Conservation (phyloP, 1,140 invertebrate species). For the Arion vulgaris region DNA sequence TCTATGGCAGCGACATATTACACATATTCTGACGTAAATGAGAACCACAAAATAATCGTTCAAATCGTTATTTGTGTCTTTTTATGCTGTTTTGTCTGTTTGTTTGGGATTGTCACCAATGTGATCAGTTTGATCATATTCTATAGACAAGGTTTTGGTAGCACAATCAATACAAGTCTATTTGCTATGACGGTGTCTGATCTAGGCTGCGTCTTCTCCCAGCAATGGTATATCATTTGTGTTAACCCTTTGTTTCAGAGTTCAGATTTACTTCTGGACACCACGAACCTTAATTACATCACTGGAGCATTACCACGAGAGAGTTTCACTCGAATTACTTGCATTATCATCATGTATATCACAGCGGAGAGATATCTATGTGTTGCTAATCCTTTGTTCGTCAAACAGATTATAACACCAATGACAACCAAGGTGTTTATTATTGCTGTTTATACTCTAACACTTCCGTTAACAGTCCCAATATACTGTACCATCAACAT, state of each 20-base stretch:
- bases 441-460: not conserved
- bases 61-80: not conserved
- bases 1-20: not conserved
- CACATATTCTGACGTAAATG: not conserved
- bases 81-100: not conserved
- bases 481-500: not conserved
- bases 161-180: not conserved
- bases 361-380: constrained; percentile 8
- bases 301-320: not conserved
- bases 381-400: not conserved
- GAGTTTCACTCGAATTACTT: not conserved
- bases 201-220: not conserved
- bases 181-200: not conserved
- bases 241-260: not conserved
- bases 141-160: not conserved
- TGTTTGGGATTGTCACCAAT: constrained; percentile 1
- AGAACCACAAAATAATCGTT: too few relatives aligned
- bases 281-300: not conserved
- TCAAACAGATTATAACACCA: constrained; percentile 1
- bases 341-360: not conserved
- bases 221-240: not conserved
- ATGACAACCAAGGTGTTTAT: not conserved
- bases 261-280: not conserved
- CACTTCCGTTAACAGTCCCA: not conserved
- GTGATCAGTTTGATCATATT: not conserved